These are phyloP conservation scores for Limenitis camilla DNA, from an alignment of 2,888 invertebrate genomes.

Conservation along the genomic window DNA sequence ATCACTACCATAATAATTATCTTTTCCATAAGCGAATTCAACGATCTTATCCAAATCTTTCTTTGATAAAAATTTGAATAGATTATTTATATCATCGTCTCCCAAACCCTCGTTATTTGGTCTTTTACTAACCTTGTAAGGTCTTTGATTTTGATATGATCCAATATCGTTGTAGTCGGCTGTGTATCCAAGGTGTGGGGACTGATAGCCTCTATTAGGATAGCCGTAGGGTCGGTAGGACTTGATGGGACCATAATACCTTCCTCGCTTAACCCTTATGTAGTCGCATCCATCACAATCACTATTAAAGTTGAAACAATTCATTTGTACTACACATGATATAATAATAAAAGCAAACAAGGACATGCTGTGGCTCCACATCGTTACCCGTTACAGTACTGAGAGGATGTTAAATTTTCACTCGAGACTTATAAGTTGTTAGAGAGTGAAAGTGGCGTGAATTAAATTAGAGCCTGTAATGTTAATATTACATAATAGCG, in stretches of 20 bases:
- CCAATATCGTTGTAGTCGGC: slow-evolving; percentile 34
- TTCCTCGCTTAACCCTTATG: slow-evolving; percentile 51
- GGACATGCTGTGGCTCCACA: slow-evolving; percentile 21
- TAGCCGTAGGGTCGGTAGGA: slow-evolving; percentile 46
- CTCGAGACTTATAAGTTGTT: slow-evolving; percentile 55
- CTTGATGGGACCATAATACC: slow-evolving; percentile 47
- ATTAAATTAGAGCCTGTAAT: slow-evolving; percentile 50
- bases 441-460: slow-evolving; percentile 58
- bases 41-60: slow-evolving; percentile 58
- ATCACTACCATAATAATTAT: slow-evolving; percentile 16
- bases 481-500: background rate
- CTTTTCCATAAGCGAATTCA: slow-evolving; percentile 38
- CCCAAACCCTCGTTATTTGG: slow-evolving; percentile 45
- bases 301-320: slow-evolving; percentile 32
- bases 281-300: slow-evolving; percentile 30
- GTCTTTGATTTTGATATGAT: slow-evolving; percentile 30
- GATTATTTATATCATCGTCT: slow-evolving; percentile 53
- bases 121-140: slow-evolving; percentile 52
- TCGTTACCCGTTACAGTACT: slow-evolving; percentile 41
- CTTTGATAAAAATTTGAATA: slow-evolving; percentile 56
- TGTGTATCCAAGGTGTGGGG: slow-evolving; percentile 49
- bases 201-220: slow-evolving; percentile 46
- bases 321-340: slow-evolving; percentile 36
- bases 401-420: slow-evolving; percentile 46
- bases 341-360: slow-evolving; percentile 27